phyloP scores from a whole-genome alignment of 1,140 invertebrate genomes.

The Arion vulgaris region DNA sequence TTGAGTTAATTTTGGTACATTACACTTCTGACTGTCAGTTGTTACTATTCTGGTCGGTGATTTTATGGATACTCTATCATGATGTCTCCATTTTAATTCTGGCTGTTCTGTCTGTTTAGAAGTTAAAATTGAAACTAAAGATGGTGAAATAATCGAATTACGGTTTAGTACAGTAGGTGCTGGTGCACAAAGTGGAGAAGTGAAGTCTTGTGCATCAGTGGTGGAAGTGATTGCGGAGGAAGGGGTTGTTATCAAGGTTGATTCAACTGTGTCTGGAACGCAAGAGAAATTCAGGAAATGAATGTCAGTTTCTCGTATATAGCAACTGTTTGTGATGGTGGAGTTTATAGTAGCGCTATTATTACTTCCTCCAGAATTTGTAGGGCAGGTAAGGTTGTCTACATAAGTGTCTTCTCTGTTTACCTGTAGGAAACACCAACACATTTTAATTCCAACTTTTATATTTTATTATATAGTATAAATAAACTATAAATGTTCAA shows the following conservation, averaged over 20 bases:
- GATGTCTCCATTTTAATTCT: not conserved
- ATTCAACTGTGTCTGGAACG: not conserved
- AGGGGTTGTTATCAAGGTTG: not conserved
- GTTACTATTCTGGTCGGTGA: not conserved
- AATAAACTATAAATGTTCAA: not conserved
- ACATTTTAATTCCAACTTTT: not conserved
- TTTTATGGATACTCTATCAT: not conserved
- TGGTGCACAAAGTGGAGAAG: not conserved
- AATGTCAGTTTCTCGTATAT: constrained; percentile 28
- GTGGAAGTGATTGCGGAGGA: not conserved
- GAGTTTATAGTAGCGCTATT: not conserved
- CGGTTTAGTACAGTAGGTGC: not conserved
- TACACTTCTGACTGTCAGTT: not conserved
- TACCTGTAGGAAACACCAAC: not conserved
- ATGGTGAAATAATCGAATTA: not conserved
- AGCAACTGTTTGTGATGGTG: constrained; percentile 6
- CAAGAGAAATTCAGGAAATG: constrained; percentile 24
- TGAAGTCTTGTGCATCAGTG: not conserved
- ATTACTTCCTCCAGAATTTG: not conserved
- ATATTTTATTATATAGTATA: not conserved
- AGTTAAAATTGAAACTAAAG: not conserved
- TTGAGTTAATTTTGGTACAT: not conserved
- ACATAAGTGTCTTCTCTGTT: not conserved
- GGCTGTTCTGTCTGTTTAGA: not conserved
- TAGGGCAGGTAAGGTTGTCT: constrained; percentile 6